Evolutionary conservation across 2,797 vertebrate species (phyloP).

Genomic region (Perdix hodgsoniae): DNA sequence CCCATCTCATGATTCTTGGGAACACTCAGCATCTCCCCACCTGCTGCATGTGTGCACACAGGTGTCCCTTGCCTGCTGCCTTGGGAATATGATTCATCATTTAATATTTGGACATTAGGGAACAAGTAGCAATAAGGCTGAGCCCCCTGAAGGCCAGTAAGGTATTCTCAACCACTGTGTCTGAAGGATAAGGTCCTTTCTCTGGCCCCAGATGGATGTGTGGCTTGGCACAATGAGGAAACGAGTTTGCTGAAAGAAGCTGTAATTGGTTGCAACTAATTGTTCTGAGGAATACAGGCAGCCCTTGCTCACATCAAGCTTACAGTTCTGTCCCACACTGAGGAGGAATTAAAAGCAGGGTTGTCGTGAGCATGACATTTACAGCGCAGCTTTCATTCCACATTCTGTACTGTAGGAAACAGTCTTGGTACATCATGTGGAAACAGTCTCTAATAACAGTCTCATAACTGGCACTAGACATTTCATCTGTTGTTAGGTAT

Average conservation of each 20-base stretch:
- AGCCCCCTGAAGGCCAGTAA: neutral
- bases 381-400: neutral
- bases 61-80: rapidly evolving
- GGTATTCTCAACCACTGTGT: neutral
- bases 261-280: neutral
- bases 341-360: neutral
- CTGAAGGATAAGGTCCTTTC: neutral
- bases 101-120: neutral
- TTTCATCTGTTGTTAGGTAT: neutral
- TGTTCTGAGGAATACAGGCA: neutral
- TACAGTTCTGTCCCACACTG: neutral
- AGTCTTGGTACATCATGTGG: neutral
- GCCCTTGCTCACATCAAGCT: neutral
- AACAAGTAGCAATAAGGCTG: neutral
- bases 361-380: neutral
- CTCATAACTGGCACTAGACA: neutral
- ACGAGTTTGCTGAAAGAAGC: neutral
- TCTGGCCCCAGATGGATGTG: neutral
- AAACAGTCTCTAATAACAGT: neutral
- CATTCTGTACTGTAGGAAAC: neutral
- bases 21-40: neutral
- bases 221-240: neutral
- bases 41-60: neutral
- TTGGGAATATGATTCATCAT: neutral
- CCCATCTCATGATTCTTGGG: rapidly evolving